Evolutionary conservation across 2,888 invertebrate species (phyloP).

Genomic region (Chirona hameri): DNA sequence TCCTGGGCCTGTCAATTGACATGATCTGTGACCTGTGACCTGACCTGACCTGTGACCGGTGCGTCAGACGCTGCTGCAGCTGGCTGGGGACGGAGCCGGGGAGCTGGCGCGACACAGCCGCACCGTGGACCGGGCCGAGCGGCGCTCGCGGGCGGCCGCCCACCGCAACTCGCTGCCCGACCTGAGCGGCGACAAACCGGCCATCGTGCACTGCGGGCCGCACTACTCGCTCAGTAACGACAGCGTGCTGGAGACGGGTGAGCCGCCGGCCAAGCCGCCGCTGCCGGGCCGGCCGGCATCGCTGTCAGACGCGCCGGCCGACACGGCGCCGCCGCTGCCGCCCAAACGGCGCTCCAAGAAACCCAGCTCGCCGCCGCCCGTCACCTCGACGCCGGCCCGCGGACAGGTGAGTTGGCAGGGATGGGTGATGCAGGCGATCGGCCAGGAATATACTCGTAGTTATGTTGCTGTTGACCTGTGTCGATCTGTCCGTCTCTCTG

Average conservation of each 20-base stretch:
- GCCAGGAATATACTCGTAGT: not conserved
- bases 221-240: conserved; percentile 8
- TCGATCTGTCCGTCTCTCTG: not conserved
- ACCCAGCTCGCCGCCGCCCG: not conserved
- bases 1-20: not conserved
- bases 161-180: conserved; percentile 26
- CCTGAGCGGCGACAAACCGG: not conserved
- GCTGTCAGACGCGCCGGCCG: not conserved
- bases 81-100: not conserved
- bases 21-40: not conserved
- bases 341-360: conserved; percentile 27
- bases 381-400: not conserved
- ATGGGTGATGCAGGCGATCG: not conserved
- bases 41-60: not conserved
- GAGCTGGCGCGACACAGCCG: conserved; percentile 13
- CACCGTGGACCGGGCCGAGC: conserved; percentile 11
- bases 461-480: not conserved
- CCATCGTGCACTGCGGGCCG: conserved; percentile 12
- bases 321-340: conserved; percentile 9
- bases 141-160: not conserved
- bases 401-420: not conserved
- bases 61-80: conserved; percentile 12
- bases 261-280: conserved; percentile 4
- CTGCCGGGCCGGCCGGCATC: conserved; percentile 9
- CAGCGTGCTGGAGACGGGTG: conserved; percentile 12